Base-by-base conservation (phyloP, 2,113 vertebrate genomes). In the Cyphomyrus discorhynchus region DNA sequence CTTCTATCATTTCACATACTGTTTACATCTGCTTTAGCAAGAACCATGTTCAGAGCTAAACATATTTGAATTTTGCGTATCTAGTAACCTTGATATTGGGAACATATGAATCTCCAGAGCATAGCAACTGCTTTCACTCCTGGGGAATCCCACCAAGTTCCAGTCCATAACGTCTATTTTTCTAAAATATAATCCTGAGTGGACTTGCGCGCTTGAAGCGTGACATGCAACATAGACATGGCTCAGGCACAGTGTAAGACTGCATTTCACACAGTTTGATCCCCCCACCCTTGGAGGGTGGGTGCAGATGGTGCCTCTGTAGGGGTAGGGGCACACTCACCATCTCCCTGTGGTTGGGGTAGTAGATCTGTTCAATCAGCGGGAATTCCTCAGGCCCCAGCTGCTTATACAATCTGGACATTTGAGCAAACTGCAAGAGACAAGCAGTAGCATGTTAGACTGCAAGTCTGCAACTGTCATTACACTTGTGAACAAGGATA, bases 291-390 rank as follows among this genome's bases (percentile, higher is more conserved):
- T 58, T 6, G 89, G 89, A 89, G 91, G 91, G 92, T 92, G 90
- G 90, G 90, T 84, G 42, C 52, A 88, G 87, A 58, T 66, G 87
- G 85, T 53, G 31, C 31, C 17, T n/a, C 56, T 31, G 47, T 39
- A n/a, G 89, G 82, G 45, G 82, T 17, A 80, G 52, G n/a, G 89
- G 7, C 87, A 70, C 49, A 92, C 97, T 97, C 93, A 98, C 97
- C 97, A 98, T 98, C 92, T 98, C 97, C 92, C 96, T 97, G 94
- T 98, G 97, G 93, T 98, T 98, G 90, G 97, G 97, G 92, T 98
- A 98, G 94, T 96, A 98, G 91, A 97, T 96, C 95, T 98, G 97
- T 87, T 98, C 97, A 11, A 98, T 98, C 92, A 98, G 95, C 27
- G 97, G 97, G 93, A 98, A 98, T 89, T 98, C 97, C 83, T 97